phyloP scores from a whole-genome alignment of 2,113 vertebrate species.

The Notarius lentiginosus region DNA sequence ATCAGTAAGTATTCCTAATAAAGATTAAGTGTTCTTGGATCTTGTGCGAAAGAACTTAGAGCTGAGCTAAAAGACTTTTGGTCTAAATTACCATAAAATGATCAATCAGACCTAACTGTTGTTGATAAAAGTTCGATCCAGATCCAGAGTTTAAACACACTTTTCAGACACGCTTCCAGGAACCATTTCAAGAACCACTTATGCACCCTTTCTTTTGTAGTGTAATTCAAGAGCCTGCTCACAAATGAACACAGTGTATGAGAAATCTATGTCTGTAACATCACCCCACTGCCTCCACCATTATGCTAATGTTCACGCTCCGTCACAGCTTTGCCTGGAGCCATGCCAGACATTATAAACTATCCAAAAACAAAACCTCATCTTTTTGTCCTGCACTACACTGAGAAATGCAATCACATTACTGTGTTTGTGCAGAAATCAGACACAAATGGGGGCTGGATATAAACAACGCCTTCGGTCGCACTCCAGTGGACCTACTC shows the following conservation, averaged over 20 bases:
- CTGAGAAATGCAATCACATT: constrained; percentile 9
- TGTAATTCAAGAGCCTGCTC: not conserved
- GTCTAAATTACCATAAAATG: no score
- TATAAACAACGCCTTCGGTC: not conserved
- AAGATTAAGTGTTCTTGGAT: no score
- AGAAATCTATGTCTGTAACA: not conserved
- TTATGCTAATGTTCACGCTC: constrained; percentile 23
- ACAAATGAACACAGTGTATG: not conserved
- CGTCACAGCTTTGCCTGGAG: constrained; percentile 13
- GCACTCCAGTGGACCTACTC: not conserved
- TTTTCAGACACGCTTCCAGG: not conserved
- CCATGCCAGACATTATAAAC: constrained; percentile 43
- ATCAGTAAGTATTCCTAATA: no score
- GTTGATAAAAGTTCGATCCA: no score
- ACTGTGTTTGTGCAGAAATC: not conserved
- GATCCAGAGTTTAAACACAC: not conserved
- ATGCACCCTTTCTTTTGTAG: not conserved
- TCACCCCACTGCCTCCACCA: not conserved
- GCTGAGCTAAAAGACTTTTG: no score
- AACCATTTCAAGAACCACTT: not conserved
- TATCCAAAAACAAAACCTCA: constrained; percentile 24
- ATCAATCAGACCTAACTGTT: no score
- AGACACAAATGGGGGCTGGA: not conserved
- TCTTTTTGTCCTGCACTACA: constrained; percentile 11
- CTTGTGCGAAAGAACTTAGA: no score